These are phyloP conservation scores for Cavia aperea DNA, from an alignment of 2,113 vertebrate species.

Conservation along the genomic window DNA sequence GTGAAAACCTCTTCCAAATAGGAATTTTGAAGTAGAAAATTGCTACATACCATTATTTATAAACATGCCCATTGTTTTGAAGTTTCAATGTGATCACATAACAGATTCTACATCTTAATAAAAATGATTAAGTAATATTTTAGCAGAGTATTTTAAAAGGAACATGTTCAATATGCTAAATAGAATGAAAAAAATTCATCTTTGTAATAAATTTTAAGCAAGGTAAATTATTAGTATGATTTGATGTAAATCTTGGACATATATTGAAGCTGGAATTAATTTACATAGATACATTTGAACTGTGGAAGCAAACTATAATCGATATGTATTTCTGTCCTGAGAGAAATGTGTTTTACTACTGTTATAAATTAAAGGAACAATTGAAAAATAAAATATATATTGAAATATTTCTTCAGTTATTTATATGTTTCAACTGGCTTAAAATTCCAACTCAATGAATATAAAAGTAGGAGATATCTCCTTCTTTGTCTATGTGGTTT, in stretches of 20 bases:
- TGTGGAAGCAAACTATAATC: not conserved
- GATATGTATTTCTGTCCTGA: not conserved
- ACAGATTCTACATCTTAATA: not conserved
- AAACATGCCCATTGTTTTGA: not conserved
- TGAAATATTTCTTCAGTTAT: not conserved
- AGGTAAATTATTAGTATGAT: not conserved
- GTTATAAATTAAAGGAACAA: not conserved
- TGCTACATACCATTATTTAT: not conserved
- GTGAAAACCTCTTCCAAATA: not conserved
- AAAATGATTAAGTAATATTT: not conserved
- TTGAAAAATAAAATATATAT: not conserved
- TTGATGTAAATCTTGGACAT: not conserved
- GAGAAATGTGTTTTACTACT: not conserved
- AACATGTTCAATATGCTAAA: not conserved
- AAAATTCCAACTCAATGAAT: not conserved
- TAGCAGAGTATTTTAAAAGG: not conserved
- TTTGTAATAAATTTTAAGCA: not conserved
- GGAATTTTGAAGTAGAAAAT: not conserved
- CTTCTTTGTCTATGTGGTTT: not conserved
- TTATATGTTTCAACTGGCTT: not conserved
- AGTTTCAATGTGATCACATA: not conserved
- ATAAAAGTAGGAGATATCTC: not conserved
- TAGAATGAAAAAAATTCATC: not conserved
- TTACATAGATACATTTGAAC: not conserved
- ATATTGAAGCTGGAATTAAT: not conserved